phyloP scores from a whole-genome alignment of 2,888 invertebrate species.

The Craniophora ligustri region DNA sequence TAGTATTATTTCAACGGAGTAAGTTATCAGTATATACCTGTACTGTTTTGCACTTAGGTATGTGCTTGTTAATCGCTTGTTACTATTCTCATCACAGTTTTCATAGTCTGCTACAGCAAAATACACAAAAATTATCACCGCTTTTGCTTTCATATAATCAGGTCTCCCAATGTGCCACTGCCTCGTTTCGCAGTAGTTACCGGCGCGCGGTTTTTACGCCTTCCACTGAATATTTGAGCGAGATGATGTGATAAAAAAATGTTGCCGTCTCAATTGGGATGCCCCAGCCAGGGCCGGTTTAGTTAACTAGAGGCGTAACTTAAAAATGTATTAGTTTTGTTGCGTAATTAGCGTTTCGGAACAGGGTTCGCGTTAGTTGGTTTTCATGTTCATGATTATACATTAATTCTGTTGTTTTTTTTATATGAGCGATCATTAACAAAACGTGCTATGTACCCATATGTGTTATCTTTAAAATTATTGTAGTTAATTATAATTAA shows the following conservation, averaged over 20 bases:
- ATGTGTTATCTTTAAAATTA: too few relatives aligned
- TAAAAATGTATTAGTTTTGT: conserved; percentile 26
- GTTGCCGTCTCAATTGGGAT: conserved; percentile 51
- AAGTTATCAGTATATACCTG: too few relatives aligned
- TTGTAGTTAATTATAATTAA: too few relatives aligned
- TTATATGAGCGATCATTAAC: too few relatives aligned
- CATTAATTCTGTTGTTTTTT: conserved; percentile 4
- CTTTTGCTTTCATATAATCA: background rate
- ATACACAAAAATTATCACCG: too few relatives aligned
- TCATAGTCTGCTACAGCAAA: too few relatives aligned
- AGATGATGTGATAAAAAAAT: conserved; percentile 66
- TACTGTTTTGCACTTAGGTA: too few relatives aligned
- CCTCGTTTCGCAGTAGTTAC: conserved; percentile 45
- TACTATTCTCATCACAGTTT: too few relatives aligned
- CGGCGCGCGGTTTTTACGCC: conserved; percentile 51
- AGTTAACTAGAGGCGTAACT: background rate
- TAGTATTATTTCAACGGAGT: background rate
- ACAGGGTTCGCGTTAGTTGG: too few relatives aligned
- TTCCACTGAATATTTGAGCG: conserved; percentile 58
- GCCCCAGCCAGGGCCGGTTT: conserved; percentile 6
- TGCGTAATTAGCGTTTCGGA: too few relatives aligned
- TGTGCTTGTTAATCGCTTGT: too few relatives aligned
- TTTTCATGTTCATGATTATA: conserved; percentile 11
- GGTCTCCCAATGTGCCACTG: conserved; percentile 29
- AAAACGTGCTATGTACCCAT: too few relatives aligned